phyloP scores from a whole-genome alignment of 2,113 vertebrate species.

The Tonatia bakeri region DNA sequence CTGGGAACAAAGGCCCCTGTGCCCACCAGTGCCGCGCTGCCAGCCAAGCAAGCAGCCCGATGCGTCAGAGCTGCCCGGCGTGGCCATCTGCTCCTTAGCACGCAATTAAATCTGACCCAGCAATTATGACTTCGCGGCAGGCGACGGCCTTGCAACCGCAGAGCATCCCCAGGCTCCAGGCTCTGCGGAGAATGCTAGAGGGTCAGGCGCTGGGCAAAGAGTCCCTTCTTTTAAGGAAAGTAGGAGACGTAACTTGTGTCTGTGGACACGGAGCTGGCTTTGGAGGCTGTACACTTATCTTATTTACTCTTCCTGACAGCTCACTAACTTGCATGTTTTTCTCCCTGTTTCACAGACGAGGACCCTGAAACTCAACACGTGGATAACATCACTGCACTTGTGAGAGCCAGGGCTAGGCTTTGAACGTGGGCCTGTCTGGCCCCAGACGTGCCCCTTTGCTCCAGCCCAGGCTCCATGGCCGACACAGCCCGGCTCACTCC shows the following conservation, averaged over 20 bases:
- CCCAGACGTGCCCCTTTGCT: neutral
- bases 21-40: accelerated
- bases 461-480: neutral
- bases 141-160: accelerated
- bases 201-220: accelerated
- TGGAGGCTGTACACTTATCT: neutral
- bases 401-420: neutral
- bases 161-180: neutral
- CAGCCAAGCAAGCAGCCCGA: accelerated
- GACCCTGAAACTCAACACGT: neutral
- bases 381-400: neutral
- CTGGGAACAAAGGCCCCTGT: neutral
- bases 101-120: neutral
- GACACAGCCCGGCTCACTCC: neutral
- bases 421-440: neutral
- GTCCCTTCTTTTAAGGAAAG: neutral
- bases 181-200: neutral
- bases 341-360: neutral
- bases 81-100: neutral
- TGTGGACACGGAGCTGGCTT: neutral
- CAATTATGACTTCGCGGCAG: accelerated
- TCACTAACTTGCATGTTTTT: neutral
- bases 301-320: neutral
- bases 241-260: neutral
- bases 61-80: neutral